Base-by-base conservation (phyloP, 2,113 vertebrate species). In the Rutilus rutilus region DNA sequence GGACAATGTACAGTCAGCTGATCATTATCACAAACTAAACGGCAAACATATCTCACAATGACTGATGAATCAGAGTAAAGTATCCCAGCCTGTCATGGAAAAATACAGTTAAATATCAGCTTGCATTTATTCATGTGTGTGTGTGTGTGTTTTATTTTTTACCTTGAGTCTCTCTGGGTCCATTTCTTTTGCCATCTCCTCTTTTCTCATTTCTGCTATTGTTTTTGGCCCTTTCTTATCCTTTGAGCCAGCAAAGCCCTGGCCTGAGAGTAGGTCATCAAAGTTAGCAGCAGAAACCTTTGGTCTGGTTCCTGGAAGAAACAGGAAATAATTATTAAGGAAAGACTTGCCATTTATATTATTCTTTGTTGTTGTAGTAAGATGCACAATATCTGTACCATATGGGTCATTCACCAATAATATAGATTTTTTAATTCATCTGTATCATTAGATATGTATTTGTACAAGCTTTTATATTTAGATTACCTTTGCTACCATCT, bases 111-210 rank as follows among this genome's bases (percentile, higher is more conserved):
- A 57, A 52, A 27, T 62, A 52, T 79, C 60, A 45, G 77, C 5
- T 71, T 67, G 65, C 23, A 42, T 57, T 57, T 57, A 25, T 39
- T 39, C 7, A 39, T 69, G 6, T 23, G 17, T 42, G 12, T 78
- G 36, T 25, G 27, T 57, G 27, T 69, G 21, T 23, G 42, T 25
- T 60, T 36, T 33, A 21, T 78, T 33, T 25, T 87, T 90, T 91
- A 96, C 98, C 96, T 99, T 99, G 76, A 99, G 87, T 92, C 97
- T 99, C 89, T 99, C 98, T 0, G 98, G 98, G 89, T 99, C 98
- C 97, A 99, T 99, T 89, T 99, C 98, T 93, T 98, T 99, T 74
- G 98, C 98, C 97, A 99, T 97, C 92, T 99, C 98, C 90, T 99
- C 98, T 91, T 99, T 99, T 90, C 97, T 97, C 98, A 99, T 99